Conservation (phyloP, 1,140 invertebrate genomes). For the Cheumatopsyche charites region DNA sequence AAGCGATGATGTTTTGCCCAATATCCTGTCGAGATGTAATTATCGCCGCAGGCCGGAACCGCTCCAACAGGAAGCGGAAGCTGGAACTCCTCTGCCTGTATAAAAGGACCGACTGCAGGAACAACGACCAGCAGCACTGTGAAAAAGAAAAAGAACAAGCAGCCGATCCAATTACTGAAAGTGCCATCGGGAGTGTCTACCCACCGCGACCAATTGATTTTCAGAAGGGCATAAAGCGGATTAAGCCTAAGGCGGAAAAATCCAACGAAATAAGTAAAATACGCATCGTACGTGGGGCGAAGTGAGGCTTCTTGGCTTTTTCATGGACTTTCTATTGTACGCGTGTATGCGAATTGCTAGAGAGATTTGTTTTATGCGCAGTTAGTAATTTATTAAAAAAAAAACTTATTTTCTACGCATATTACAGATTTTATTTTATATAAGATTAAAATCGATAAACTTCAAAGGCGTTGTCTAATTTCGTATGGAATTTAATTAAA, state of each 20-base stretch:
- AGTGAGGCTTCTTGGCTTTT: too few relatives aligned
- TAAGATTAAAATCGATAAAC: neutral
- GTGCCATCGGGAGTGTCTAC: slow-evolving; percentile 41
- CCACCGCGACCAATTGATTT: slow-evolving; percentile 29
- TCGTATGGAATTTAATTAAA: neutral
- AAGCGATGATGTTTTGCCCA: neutral
- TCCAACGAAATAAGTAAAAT: too few relatives aligned
- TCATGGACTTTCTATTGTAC: too few relatives aligned
- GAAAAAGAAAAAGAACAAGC: too few relatives aligned
- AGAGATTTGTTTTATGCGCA: too few relatives aligned
- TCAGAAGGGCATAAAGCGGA: slow-evolving; percentile 21
- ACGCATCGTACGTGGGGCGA: too few relatives aligned
- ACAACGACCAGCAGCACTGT: neutral
- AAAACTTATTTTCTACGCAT: too few relatives aligned
- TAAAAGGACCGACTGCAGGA: too few relatives aligned
- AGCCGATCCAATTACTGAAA: slow-evolving; percentile 47
- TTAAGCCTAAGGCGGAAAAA: slow-evolving; percentile 4
- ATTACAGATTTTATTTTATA: too few relatives aligned
- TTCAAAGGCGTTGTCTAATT: neutral
- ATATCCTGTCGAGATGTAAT: slow-evolving; percentile 41
- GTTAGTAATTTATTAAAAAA: too few relatives aligned
- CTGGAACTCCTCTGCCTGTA: neutral
- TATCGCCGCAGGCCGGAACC: slow-evolving; percentile 44
- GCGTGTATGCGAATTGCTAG: too few relatives aligned
- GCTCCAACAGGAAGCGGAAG: slow-evolving; percentile 20